A percentile compares a stretch with the other conserved stretches of the same genome.
Conservation (phyloP, 2,888 invertebrate genomes). For the Smittia sp. region DNA sequence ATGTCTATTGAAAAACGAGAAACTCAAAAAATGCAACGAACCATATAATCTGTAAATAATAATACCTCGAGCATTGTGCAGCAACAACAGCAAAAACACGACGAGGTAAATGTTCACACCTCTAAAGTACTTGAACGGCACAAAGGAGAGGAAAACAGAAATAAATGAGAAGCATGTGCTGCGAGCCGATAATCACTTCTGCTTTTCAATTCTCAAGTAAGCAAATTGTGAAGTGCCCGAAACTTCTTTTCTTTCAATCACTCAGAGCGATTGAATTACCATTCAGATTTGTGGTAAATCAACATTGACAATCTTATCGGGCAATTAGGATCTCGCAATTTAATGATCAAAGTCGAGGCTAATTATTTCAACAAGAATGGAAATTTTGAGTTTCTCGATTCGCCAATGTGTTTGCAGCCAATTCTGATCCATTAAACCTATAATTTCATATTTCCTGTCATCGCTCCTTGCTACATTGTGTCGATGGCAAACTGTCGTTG, state of each 20-base stretch:
- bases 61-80: conserved; percentile 30
- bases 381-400: neutral
- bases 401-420: conserved; percentile 43
- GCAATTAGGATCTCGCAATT: no score
- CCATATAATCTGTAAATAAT: conserved; percentile 41
- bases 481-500: neutral
- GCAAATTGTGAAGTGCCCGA: conserved; percentile 17
- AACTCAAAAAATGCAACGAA: conserved; percentile 40
- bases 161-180: conserved; percentile 41
- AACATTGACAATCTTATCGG: neutral
- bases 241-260: neutral
- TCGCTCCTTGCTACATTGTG: neutral
- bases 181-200: conserved; percentile 39
- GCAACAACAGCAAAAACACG: conserved; percentile 19
- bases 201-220: conserved; percentile 3
- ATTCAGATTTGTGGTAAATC: neutral
- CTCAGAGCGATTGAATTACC: conserved; percentile 5
- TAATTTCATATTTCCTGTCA: conserved; percentile 46
- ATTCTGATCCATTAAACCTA: conserved; percentile 46
- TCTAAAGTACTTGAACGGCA: conserved; percentile 16
- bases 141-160: neutral
- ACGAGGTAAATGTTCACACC: conserved; percentile 30
- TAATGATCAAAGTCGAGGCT: neutral
- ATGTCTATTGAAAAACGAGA: conserved; percentile 9
- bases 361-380: neutral